Evolutionary conservation across 2,113 vertebrate genomes (phyloP).

Genomic region (Lynx canadensis): DNA sequence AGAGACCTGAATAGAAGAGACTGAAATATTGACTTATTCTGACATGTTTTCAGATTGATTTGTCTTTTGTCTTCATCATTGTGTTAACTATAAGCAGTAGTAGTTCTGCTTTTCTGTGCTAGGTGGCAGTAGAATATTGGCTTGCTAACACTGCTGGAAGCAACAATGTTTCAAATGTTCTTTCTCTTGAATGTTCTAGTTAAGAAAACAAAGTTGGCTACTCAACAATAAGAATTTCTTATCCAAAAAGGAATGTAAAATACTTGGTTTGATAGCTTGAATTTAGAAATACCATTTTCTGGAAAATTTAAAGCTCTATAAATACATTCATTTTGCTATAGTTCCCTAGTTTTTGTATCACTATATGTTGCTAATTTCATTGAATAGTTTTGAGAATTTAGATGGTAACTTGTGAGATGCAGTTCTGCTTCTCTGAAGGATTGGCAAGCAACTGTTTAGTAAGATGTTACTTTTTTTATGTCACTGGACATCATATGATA

Average conservation of each 20-base stretch:
- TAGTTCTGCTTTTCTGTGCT: constrained; percentile 69
- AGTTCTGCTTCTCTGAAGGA: not conserved
- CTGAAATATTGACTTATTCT: not conserved
- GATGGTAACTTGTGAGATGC: not conserved
- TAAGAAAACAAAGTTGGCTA: not conserved
- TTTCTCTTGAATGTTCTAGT: constrained; percentile 35
- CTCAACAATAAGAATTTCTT: constrained; percentile 49
- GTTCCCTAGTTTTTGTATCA: constrained; percentile 11
- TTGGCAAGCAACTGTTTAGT: not conserved
- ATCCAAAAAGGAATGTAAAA: constrained; percentile 33
- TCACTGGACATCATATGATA: not conserved
- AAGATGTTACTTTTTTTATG: constrained; percentile 42
- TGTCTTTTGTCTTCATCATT: not conserved
- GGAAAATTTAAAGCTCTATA: constrained; percentile 54
- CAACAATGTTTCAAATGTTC: not conserved
- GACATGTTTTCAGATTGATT: not conserved
- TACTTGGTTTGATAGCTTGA: constrained; percentile 58
- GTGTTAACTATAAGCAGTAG: constrained; percentile 46
- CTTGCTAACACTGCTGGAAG: not conserved
- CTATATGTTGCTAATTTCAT: not conserved
- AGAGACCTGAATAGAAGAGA: not conserved
- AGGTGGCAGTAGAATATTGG: constrained; percentile 80
- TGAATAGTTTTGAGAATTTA: not conserved
- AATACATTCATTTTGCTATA: constrained; percentile 54
- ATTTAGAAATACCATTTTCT: constrained; percentile 60